phyloP scores from a whole-genome alignment of 2,888 invertebrate species.

The Stenoptilia bipunctidactyla region DNA sequence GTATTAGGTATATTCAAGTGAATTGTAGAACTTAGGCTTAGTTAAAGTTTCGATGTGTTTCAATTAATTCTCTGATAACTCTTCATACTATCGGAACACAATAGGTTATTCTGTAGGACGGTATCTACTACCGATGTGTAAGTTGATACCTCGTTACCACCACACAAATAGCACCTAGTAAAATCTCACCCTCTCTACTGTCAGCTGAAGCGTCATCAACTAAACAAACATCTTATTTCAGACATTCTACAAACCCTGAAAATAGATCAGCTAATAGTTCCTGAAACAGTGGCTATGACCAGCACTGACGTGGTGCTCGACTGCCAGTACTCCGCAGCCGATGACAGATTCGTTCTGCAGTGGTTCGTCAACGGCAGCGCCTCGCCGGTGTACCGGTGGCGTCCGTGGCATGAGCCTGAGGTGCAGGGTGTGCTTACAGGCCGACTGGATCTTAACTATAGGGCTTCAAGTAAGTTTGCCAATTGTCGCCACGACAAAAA shows the following conservation, averaged over 20 bases:
- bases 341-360: slow-evolving; percentile 20
- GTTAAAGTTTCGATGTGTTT: too few species aligned
- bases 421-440: slow-evolving; percentile 19
- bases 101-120: too few species aligned
- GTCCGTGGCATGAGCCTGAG: slow-evolving; percentile 16
- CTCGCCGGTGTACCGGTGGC: slow-evolving; percentile 23
- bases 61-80: too few species aligned
- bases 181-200: too few species aligned
- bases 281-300: slow-evolving; percentile 21
- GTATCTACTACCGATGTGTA: too few species aligned
- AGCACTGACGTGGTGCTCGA: slow-evolving; percentile 19
- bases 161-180: too few species aligned
- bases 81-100: too few species aligned
- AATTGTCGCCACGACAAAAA: too few species aligned
- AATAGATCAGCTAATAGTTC: slow-evolving; percentile 26
- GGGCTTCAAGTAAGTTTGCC: slow-evolving; percentile 19
- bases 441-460: slow-evolving; percentile 19
- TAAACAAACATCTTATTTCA: background rate
- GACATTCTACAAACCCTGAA: slow-evolving; percentile 9
- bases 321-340: slow-evolving; percentile 21
- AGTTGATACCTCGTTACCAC: too few species aligned
- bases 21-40: too few species aligned
- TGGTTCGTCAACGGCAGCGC: slow-evolving; percentile 23
- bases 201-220: too few species aligned
- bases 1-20: too few species aligned